Base-by-base conservation (phyloP, 2,797 vertebrate species). In the Bovichtus diacanthus region DNA sequence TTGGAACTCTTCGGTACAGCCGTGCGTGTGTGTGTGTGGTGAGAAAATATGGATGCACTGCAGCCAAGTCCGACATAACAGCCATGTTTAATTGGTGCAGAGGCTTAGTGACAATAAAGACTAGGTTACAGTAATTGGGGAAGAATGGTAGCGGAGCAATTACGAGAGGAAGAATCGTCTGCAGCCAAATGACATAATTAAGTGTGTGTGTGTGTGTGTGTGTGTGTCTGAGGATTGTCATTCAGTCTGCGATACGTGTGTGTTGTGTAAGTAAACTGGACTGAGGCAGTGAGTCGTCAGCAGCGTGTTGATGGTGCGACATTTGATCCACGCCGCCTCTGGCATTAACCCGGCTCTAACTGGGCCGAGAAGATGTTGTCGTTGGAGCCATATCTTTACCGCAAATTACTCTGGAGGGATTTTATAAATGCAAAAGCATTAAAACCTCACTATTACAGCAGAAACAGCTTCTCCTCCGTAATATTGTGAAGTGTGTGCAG, bases 81-180 rank as follows among this genome's bases (percentile, higher is more conserved):
- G 46, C 36, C 25, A 21, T 3, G 44, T 74, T 82, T 78, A 84
- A 82, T 76, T 83, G 80, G 70, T 62, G 56, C 66, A 51, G 50
- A 67, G 51, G 61, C 82, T 74, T 43, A 68, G 58, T 19, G 67
- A 71, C 25, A 54, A 27, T 47, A 47, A 80, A 69, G 51, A 80
- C 47, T 10, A 36, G 36, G 51, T 47, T 62, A n/a, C 44, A 64
- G 59, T 79, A 83, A 81, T 59, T 78, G 68, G 61, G 9, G 25
- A 43, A 73, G 78, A 74, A 77, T 41, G 47, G 39, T 46, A 58
- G 51, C 61, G 67, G 63, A 67, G 58, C 63, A 55, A 65, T 76
- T 60, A 81, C 36, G 31, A 65, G 65, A 39, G 58, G 56, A 50
- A 9, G 47, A 38, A 39, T 66, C 29, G 18, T 31, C 58, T 54